Conservation (phyloP, 2,797 vertebrate genomes). For the Sebastes glaucus region DNA sequence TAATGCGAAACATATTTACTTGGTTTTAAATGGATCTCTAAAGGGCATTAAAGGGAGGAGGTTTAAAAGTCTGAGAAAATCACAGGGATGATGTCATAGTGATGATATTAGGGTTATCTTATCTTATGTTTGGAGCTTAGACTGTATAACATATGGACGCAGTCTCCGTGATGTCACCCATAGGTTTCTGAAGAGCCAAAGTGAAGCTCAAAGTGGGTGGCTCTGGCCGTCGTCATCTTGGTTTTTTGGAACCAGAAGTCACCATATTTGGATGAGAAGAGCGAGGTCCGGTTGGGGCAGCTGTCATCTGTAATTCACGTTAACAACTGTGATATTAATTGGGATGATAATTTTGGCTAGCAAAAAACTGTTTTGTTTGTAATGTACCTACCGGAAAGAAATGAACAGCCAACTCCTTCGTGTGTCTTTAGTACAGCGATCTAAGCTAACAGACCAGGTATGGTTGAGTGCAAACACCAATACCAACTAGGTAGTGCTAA, state of each 20-base stretch:
- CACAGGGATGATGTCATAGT: not conserved
- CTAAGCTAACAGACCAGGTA: not conserved
- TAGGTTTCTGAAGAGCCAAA: too few relatives aligned
- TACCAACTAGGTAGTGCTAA: not conserved
- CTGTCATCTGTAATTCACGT: not conserved
- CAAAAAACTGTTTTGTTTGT: not conserved
- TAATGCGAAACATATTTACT: not conserved
- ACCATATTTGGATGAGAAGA: too few relatives aligned
- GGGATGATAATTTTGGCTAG: not conserved
- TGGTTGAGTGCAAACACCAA: rapidly evolving
- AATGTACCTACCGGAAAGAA: not conserved
- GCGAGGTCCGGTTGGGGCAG: not conserved
- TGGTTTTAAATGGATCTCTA: not conserved
- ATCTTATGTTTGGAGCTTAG: too few relatives aligned
- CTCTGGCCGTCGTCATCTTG: too few relatives aligned
- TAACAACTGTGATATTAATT: not conserved
- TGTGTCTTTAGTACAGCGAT: not conserved
- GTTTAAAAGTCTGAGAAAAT: not conserved
- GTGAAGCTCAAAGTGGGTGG: too few relatives aligned
- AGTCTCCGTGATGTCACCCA: too few relatives aligned
- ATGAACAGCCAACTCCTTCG: rapidly evolving
- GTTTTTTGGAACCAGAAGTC: too few relatives aligned
- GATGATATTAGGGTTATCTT: not conserved
- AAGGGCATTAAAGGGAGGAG: not conserved
- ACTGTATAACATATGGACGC: too few relatives aligned